These are phyloP conservation scores for Hyperoodon ampullatus DNA, from an alignment of 2,113 vertebrate genomes.

Conservation along the genomic window DNA sequence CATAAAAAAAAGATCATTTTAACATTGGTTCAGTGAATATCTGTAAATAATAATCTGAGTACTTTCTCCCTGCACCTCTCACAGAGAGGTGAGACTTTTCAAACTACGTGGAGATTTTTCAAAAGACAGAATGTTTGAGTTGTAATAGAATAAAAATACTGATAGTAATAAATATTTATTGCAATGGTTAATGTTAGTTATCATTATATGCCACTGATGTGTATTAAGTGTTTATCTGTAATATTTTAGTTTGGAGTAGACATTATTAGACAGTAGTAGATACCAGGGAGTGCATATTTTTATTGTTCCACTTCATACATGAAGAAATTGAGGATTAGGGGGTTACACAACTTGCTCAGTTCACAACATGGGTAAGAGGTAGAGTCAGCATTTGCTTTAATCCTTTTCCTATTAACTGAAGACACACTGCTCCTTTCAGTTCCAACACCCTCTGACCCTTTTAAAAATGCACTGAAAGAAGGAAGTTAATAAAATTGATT, in stretches of 20 bases:
- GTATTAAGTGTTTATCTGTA: background rate
- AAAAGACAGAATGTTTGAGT: background rate
- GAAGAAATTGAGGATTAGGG: background rate
- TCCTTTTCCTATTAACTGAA: background rate
- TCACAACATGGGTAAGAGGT: background rate
- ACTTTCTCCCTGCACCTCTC: background rate
- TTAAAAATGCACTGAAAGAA: background rate
- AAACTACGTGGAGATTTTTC: background rate
- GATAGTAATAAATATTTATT: background rate
- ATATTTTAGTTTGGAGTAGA: background rate
- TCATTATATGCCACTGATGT: too few relatives aligned
- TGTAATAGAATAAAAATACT: background rate
- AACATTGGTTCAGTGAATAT: background rate
- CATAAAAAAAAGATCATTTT: background rate
- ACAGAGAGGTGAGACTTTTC: too few relatives aligned
- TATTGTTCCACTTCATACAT: background rate
- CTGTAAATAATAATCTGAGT: background rate
- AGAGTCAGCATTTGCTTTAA: background rate
- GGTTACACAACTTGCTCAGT: fast-evolving
- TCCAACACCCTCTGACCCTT: background rate
- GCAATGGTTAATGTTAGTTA: background rate
- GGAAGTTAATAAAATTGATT: background rate
- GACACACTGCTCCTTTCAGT: background rate
- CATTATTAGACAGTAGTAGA: background rate
- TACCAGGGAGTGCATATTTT: fast-evolving